Percentiles rank a stretch among this genome's conserved stretches.
phyloP scores from a whole-genome alignment of 2,888 invertebrate species.

The Emmelina monodactyla region DNA sequence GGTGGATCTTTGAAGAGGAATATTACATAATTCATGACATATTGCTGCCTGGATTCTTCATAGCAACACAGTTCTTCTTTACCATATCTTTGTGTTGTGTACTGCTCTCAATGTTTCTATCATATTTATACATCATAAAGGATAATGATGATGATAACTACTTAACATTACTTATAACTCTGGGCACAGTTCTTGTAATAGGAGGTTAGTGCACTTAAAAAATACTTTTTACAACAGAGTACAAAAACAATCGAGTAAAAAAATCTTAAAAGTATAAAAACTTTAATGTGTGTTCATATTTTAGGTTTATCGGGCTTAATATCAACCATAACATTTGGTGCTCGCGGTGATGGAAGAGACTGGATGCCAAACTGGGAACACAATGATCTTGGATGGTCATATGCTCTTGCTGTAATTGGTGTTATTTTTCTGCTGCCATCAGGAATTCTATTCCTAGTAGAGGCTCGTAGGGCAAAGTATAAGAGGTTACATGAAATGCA shows the following conservation, averaged over 20 bases:
- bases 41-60: constrained; percentile 89
- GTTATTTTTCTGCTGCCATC: constrained; percentile 77
- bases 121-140: constrained; percentile 76
- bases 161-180: constrained; percentile 74
- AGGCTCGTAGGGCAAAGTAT: constrained; percentile 81
- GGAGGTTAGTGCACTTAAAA: constrained; percentile 72
- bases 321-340: constrained; percentile 88
- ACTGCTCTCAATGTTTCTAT: constrained; percentile 76
- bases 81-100: constrained; percentile 86
- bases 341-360: constrained; percentile 87
- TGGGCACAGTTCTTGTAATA: constrained; percentile 75
- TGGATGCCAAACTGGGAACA: constrained; percentile 98
- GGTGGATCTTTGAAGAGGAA: constrained; percentile 98
- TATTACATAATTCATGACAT: constrained; percentile 94
- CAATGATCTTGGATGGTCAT: constrained; percentile 95
- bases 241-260: no score
- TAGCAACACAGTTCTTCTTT: constrained; percentile 93
- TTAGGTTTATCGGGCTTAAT: constrained; percentile 81
- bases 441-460: constrained; percentile 82
- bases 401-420: constrained; percentile 84
- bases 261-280: no score
- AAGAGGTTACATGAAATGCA: constrained; percentile 75
- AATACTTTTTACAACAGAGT: no score
- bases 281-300: no score
- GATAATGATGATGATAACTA: constrained; percentile 80